Evolutionary conservation across 2,797 vertebrate genomes (phyloP), one percentile per base, ranked within the genome.

Genomic region (Helicolenus hilgendorfi): DNA sequence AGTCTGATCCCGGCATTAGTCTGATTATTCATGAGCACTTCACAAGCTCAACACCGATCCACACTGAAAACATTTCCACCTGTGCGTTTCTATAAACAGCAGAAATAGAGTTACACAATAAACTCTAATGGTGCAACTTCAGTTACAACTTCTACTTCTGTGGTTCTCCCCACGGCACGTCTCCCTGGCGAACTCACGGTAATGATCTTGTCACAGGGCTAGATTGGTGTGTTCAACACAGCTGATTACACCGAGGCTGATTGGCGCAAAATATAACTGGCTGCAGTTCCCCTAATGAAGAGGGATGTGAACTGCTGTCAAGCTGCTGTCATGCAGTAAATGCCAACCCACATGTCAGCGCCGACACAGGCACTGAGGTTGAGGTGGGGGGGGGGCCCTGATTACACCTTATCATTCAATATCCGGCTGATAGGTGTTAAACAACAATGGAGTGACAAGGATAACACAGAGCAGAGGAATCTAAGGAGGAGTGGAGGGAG

Each of bases 201-300:
- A 97, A 97, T 97, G 96, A 97, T 95, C 95, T 96, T 96, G 94
- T 97, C 96, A 95, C 68, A 56, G 35, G 49, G 64, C 85, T 79
- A 58, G 87, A 94, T 88, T 74, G 79, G 79, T 88, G 92, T 92
- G 88, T 92, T 94, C 89, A 95, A 93, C 87, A 89, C 88, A 84
- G 77, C 81, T 87, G 90, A 94, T 93, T 91, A 94, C 85, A 72
- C 33, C 8, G 1, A 67, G 72, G 73, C 88, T 93, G 88, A 95
- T 78, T 90, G 92, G 92, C 92, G 75, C 80, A 87, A 86, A 88
- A 83, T 94, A 92, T 95, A 96, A 96, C 78, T 27, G 82, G 93
- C 91, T 94, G 45, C 84, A 92, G 88, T 90, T 75, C 91, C 90
- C 72, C 91, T 94, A 95, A 95, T 94, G 89, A 96, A 92, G 91